Percentiles rank a stretch among this genome's conserved stretches.
Conservation (phyloP, 1,140 invertebrate species). For the Megalopta genalis region DNA sequence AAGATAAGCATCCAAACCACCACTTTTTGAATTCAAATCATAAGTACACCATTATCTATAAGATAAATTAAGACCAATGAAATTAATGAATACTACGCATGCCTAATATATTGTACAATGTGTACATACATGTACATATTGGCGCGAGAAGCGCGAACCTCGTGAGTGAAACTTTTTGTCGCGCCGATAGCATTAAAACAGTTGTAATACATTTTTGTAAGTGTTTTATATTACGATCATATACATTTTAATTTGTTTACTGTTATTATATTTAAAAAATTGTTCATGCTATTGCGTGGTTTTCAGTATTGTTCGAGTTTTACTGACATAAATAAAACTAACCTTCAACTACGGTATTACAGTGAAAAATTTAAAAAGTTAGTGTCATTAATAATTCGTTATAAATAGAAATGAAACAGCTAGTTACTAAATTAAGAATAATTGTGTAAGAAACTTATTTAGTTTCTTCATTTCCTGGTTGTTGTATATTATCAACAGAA, state of each 20-base stretch:
- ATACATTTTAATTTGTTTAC: not conserved
- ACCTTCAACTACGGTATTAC: slow-evolving; percentile 3
- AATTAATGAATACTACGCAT: not conserved
- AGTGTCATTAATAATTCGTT: not conserved
- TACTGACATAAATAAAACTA: slow-evolving; percentile 17
- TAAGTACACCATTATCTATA: not conserved
- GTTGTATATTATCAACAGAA: not conserved
- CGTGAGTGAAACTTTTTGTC: slow-evolving; percentile 31
- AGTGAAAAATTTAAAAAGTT: not conserved
- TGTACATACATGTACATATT: not conserved
- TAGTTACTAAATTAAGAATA: not conserved
- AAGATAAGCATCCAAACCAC: too few species aligned
- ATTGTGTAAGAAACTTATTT: not conserved
- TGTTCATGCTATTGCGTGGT: not conserved
- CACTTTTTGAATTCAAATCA: slow-evolving; percentile 26
- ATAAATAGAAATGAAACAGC: not conserved
- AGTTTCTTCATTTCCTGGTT: not conserved
- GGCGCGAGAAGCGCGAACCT: slow-evolving; percentile 43
- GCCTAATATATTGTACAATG: not conserved
- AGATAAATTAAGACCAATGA: slow-evolving; percentile 24
- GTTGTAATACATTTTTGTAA: slow-evolving; percentile 26
- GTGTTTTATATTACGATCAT: not conserved
- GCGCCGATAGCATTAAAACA: slow-evolving; percentile 24
- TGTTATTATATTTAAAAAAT: not conserved
- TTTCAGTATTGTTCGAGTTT: slow-evolving; percentile 11